Percentiles rank a stretch among this genome's conserved stretches.
Evolutionary conservation across 2,113 vertebrate species (phyloP).

Genomic region (Peucedramus taeniatus): DNA sequence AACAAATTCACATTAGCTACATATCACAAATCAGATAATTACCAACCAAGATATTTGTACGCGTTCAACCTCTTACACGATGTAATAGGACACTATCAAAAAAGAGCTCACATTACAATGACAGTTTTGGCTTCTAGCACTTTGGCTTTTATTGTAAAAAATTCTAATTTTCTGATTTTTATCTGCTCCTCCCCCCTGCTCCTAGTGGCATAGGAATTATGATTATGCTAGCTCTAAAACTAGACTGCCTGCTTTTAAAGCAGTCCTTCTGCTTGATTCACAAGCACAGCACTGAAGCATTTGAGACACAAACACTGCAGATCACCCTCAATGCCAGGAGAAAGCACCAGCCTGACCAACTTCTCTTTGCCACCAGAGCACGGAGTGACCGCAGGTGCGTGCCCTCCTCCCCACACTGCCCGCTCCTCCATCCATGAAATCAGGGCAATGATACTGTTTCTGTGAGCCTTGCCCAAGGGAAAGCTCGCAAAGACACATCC

Average conservation of each 20-base stretch:
- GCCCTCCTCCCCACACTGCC: neutral
- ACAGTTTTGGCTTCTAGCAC: slow-evolving; percentile 38
- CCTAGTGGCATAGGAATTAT: neutral
- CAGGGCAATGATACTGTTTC: fast-evolving
- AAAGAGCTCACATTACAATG: slow-evolving; percentile 7
- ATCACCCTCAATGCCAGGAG: neutral
- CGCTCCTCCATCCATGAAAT: neutral
- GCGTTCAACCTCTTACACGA: neutral
- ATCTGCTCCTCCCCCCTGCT: slow-evolving; percentile 12
- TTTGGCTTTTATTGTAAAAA: slow-evolving; percentile 48
- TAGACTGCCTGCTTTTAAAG: neutral
- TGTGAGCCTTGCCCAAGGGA: neutral
- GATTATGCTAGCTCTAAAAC: slow-evolving; percentile 25
- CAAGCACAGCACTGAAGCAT: neutral
- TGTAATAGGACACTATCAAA: slow-evolving; percentile 44
- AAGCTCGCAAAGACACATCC: neutral
- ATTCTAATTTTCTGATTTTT: slow-evolving; percentile 65
- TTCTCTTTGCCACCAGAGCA: neutral
- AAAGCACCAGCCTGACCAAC: neutral
- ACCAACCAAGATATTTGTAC: neutral
- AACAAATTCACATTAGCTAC: slow-evolving; percentile 51
- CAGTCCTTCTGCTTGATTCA: neutral
- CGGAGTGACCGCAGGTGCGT: neutral
- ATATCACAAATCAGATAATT: slow-evolving; percentile 60
- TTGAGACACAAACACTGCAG: neutral